A percentile compares a stretch with the other conserved stretches of the same genome.
Conservation (phyloP, 2,797 vertebrate species). For the Enteromius trimaculatus region DNA sequence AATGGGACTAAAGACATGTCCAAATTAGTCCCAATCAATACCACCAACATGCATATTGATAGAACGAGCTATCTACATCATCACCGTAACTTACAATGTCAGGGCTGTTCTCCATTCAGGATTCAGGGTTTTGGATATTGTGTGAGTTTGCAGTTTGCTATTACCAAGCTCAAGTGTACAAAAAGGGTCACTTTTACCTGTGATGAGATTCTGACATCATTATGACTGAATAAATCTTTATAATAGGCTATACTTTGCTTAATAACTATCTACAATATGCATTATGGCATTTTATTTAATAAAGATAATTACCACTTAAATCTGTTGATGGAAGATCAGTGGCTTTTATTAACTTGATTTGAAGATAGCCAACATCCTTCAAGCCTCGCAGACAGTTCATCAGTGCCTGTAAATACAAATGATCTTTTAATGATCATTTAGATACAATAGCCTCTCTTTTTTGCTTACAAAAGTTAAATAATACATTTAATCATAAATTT, state of each 20-base stretch:
- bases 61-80: not conserved
- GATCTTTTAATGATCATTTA: not conserved
- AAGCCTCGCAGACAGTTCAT: conserved; percentile 82
- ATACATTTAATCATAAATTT: not conserved
- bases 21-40: conserved; percentile 37
- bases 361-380: conserved; percentile 89
- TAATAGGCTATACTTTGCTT: not conserved
- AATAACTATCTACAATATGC: not conserved
- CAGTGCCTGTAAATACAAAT: conserved; percentile 74
- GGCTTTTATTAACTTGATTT: conserved; percentile 93
- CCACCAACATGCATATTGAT: not conserved
- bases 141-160: conserved; percentile 91
- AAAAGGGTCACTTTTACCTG: conserved; percentile 93
- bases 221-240: conserved; percentile 6
- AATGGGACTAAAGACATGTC: conserved; percentile 82
- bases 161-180: conserved; percentile 92
- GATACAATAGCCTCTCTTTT: not conserved
- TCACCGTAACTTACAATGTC: conserved; percentile 85
- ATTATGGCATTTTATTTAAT: not conserved
- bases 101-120: conserved; percentile 96
- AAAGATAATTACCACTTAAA: conserved; percentile 84
- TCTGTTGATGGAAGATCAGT: conserved; percentile 89
- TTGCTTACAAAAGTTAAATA: not conserved
- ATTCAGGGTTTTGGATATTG: conserved; percentile 89
- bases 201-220: not conserved